Evolutionary conservation across 2,113 vertebrate genomes (phyloP), one percentile per base, ranked within the genome.

Genomic region (Coptodon bakossiorum): DNA sequence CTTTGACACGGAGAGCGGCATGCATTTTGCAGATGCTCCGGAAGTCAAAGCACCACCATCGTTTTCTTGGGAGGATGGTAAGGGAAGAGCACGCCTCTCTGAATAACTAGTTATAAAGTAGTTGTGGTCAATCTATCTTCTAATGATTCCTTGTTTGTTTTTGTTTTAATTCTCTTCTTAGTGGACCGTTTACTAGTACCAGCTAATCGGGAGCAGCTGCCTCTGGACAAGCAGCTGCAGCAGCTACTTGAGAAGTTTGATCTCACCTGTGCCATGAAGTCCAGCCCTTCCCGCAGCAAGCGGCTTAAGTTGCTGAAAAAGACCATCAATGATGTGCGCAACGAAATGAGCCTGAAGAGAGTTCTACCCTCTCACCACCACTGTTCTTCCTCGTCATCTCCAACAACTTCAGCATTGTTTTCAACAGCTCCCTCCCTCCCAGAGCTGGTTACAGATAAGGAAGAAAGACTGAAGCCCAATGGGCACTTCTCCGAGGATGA

Each of bases 61-160:
- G 13, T 99, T 99, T 96, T 98, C 98, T 22, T 99, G 99, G 99
- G 98, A 99, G 84, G 98, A 99, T 5, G 99, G 99, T 99, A 96
- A 97, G 97, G 7, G 27, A 54, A 22, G 31, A 5, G 6, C 10
- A 9, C 6, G 3, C 3, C 2, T 17, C 9, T 61, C 17, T 14
- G 4, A 10, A 0, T 14, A n/a, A 22, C 2, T 61, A n/a, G 24
- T 22, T 40, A n/a, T 45, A 29, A 80, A 34, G 43, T 48, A 4
- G 48, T 19, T 50, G 17, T 19, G 48, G 7, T 50, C 7, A 50
- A 3, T 50, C 5, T 12, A 2, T 68, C 12, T 57, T n/a, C 6
- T 31, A 3, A 34, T 86, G 24, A 80, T 57, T 50, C 34, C 5
- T 12, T 57, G 29, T 63, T 66, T 66, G 61, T 36, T 66, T 66